Evolutionary conservation across 53 echinoderm and acorn worm species (phyloP).

Genomic region (Zoroaster sp.): DNA sequence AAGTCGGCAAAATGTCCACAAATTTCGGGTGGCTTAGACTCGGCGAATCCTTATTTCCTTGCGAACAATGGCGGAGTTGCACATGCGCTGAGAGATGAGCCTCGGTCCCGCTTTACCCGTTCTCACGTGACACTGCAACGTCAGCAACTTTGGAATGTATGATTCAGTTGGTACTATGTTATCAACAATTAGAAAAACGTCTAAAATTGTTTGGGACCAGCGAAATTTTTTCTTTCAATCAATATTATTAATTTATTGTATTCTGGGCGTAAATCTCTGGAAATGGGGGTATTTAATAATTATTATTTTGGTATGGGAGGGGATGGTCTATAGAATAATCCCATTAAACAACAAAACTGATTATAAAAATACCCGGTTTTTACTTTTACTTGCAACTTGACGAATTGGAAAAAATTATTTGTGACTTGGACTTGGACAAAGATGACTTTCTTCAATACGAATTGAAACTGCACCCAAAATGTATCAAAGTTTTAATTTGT

Average conservation of each 20-base stretch:
- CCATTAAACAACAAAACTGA: neutral
- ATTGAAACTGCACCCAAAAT: too few species aligned
- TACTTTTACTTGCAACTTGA: neutral
- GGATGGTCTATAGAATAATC: too few species aligned
- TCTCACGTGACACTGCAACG: slow-evolving; percentile 61
- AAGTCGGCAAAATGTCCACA: slow-evolving; percentile 44
- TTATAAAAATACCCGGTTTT: neutral
- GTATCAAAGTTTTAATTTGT: too few species aligned
- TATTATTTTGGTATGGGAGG: neutral
- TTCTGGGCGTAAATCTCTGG: neutral
- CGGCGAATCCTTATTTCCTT: neutral
- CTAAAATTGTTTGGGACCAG: neutral
- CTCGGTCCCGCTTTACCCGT: slow-evolving; percentile 61
- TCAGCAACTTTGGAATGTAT: slow-evolving; percentile 59
- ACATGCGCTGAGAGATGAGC: slow-evolving; percentile 61
- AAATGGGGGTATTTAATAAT: neutral
- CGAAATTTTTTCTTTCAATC: slow-evolving; percentile 17
- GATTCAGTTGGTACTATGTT: neutral
- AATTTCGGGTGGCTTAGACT: neutral
- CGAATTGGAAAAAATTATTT: too few species aligned
- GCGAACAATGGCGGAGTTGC: slow-evolving; percentile 25
- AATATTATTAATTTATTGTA: neutral
- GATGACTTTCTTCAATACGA: too few species aligned
- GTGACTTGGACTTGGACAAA: too few species aligned
- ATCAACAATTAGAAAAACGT: neutral